Evolutionary conservation across 2,797 vertebrate species (phyloP), one percentile per base, ranked within the genome.

Genomic region (Melanotaenia boesemani): DNA sequence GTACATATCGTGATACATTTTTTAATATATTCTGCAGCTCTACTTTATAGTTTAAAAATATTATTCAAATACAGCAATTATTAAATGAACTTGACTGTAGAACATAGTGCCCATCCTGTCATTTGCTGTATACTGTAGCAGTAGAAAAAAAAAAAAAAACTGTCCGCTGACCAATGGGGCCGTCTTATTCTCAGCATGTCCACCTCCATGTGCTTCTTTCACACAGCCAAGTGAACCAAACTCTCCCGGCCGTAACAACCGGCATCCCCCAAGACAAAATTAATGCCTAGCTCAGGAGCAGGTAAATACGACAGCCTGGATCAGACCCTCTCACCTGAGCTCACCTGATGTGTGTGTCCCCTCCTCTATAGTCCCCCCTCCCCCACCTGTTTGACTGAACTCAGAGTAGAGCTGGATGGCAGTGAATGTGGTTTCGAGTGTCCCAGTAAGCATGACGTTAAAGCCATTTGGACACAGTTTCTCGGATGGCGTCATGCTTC

Each of bases 151-250:
- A 54, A 65, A 46, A 46, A 20, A 48, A 50, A n/a, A 74, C 6
- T 74, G 71, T 77, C 76, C 75, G 52, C 30, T 55, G 36, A 74
- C 65, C 75, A 58, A 30, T 78, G 81, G 76, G 28, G 76, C 62
- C 57, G 36, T 79, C 77, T 72, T 93, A 84, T 89, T 89, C 82
- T 92, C 84, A 89, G 86, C 81, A 85, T 92, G 85, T 91, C 81
- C 89, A 39, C 81, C 86, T 92, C 72, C 86, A 39, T 94, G 83
- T 94, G 83, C 89, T 94, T 94, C 86, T 94, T 86, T 89, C 91
- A 92, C 76, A 56, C 94, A 95, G 95, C 92, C 92, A 95, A 86
- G 80, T 94, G 89, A 94, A 88, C 93, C 94, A 93, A 92, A 91
- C 87, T 86, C 86, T 93, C 57, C 89, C 90, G 39, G 91, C 91